phyloP scores from a whole-genome alignment of 2,797 vertebrate genomes.

The Emys orbicularis region DNA sequence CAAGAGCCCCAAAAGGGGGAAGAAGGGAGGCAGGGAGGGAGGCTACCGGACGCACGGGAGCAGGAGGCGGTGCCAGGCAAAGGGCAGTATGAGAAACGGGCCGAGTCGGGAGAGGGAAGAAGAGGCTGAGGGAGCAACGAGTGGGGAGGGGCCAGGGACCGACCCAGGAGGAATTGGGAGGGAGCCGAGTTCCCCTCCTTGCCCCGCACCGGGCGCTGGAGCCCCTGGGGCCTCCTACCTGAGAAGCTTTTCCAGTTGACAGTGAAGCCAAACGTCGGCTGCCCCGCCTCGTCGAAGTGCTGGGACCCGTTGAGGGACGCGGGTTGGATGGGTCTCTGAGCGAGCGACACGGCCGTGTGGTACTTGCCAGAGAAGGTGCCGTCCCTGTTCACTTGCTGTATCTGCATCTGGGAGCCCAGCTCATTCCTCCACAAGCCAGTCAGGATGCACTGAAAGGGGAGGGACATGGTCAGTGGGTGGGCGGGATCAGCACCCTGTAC shows the following conservation, averaged over 20 bases:
- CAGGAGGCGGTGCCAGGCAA: neutral
- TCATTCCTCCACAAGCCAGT: slow-evolving; percentile 24
- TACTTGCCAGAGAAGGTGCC: slow-evolving; percentile 10
- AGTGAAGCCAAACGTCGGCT: neutral
- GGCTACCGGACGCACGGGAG: no score
- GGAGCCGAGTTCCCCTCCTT: no score
- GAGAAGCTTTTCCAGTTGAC: slow-evolving; percentile 22
- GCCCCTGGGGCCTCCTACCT: neutral
- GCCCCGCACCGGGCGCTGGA: neutral
- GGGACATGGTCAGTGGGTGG: fast-evolving
- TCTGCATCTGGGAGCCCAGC: slow-evolving; percentile 27
- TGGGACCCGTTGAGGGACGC: neutral
- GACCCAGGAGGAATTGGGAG: no score
- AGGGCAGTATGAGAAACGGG: neutral
- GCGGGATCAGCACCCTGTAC: fast-evolving
- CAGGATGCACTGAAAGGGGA: slow-evolving; percentile 1
- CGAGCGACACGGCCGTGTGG: neutral
- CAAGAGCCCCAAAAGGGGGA: neutral
- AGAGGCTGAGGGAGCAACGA: neutral
- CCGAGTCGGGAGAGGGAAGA: neutral
- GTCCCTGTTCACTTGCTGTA: fast-evolving
- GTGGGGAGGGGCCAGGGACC: neutral
- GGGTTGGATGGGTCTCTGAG: neutral
- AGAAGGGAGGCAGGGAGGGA: neutral
- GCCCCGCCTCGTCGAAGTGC: neutral